phyloP scores from a whole-genome alignment of 2,888 invertebrate genomes.

The Cosmopolites sordidus region DNA sequence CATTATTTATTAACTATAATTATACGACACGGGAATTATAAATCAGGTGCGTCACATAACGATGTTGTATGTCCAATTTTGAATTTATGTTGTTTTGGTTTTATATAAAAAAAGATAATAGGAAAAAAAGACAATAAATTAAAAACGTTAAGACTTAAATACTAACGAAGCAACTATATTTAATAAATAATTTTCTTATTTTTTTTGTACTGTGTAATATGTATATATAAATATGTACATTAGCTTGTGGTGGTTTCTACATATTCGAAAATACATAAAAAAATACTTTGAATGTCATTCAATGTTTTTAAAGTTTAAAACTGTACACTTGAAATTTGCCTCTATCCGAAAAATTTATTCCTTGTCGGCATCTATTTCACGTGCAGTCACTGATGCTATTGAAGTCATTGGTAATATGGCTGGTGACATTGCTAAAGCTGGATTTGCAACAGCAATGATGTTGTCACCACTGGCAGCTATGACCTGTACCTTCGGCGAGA shows the following conservation, averaged over 20 bases:
- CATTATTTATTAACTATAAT: too few species aligned
- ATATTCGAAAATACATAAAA: background rate
- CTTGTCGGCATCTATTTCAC: constrained; percentile 10
- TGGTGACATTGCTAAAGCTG: constrained; percentile 66
- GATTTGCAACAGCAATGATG: constrained; percentile 86
- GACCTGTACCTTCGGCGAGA: constrained; percentile 59
- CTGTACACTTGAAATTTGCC: background rate
- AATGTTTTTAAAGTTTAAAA: background rate
- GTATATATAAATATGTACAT: background rate
- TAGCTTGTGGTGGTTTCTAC: background rate
- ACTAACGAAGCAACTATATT: background rate
- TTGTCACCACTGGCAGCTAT: constrained; percentile 81
- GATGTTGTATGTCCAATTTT: too few species aligned
- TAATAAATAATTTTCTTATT: background rate
- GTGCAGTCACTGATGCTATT: constrained; percentile 7
- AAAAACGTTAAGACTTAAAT: background rate
- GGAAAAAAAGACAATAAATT: background rate
- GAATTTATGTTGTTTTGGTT: too few species aligned
- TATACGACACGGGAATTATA: too few species aligned
- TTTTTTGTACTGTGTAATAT: background rate
- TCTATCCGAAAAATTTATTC: constrained; percentile 5
- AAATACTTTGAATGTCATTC: background rate
- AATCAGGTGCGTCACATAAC: too few species aligned
- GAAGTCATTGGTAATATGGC: constrained; percentile 38
- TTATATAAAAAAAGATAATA: too few species aligned